A percentile compares a stretch with the other conserved stretches of the same genome.
phyloP scores from a whole-genome alignment of 2,113 vertebrate genomes.

The Psettodes erumei region DNA sequence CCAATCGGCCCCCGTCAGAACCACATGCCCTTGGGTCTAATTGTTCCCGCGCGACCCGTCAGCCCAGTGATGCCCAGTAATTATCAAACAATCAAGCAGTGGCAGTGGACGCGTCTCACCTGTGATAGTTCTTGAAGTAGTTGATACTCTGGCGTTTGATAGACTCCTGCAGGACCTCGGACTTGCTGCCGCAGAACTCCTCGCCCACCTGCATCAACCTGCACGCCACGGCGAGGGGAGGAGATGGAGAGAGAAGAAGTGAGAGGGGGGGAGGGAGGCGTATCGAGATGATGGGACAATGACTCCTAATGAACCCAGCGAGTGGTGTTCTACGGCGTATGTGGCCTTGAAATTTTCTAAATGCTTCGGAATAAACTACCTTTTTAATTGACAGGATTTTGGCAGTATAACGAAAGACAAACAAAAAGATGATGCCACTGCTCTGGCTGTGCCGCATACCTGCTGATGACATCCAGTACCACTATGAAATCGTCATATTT shows the following conservation, averaged over 20 bases:
- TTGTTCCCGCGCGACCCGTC: not conserved
- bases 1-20: not conserved
- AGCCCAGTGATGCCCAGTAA: not conserved
- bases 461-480: slow-evolving; percentile 97
- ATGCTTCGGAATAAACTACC: too few relatives aligned
- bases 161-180: slow-evolving; percentile 97
- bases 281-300: not conserved
- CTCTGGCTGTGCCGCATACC: slow-evolving; percentile 78
- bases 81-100: not conserved
- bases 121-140: slow-evolving; percentile 99
- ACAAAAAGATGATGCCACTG: not conserved
- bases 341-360: not conserved
- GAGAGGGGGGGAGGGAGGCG: not conserved
- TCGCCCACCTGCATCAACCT: slow-evolving; percentile 98
- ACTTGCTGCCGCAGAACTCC: slow-evolving; percentile 97
- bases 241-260: slow-evolving; percentile 11
- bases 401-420: too few relatives aligned
- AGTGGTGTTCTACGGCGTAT: not conserved
- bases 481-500: slow-evolving; percentile 99
- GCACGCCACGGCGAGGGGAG: not conserved
- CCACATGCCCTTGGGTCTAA: not conserved
- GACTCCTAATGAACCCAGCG: not conserved
- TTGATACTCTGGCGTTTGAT: slow-evolving; percentile 97
- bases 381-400: too few relatives aligned
- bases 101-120: slow-evolving; percentile 79